Evolutionary conservation across 2,797 vertebrate genomes (phyloP), one percentile per base, ranked within the genome.

Genomic region (Poeciliopsis gracilis): DNA sequence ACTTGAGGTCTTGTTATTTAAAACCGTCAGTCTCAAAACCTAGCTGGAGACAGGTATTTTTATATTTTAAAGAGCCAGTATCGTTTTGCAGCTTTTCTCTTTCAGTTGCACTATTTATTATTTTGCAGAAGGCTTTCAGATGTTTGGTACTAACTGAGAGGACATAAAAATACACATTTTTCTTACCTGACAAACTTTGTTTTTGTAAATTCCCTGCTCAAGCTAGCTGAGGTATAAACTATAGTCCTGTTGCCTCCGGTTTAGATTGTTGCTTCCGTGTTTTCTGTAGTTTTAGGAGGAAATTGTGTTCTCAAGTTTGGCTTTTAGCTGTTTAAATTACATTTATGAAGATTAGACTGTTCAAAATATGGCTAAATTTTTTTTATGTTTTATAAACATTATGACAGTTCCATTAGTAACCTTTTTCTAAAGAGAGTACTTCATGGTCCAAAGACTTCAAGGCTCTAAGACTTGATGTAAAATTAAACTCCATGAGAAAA

Each of bases 1-100:
- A 77, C 71, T 73, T 38, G 0, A 47, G 30, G 41, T 51, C 28
- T 73, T 53, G 71, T 83, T 30, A 72, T 72, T 72, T 63, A 82
- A 33, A 61, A 30, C 57, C 33, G 57, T 30, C 57, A 16, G 33
- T 38, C 33, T 66, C 7, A 20, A 38, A 66, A 38, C 9, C 33
- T 36, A 38, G 33, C 18, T 66, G 61, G 9, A 38, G 30, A n/a
- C 33, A 11, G 18, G 4, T 66, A 38, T 13, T 38, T 38, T 66
- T 23, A 66, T 10, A 23, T 38, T 33, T 38, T 41, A 38, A 41
- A 61, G 63, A 16, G 9, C 6, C 8, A 38, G 10, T 23, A 41
- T 41, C 16, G 25, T 67, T 67, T 23, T 67, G 10, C 63, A 67
- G 36, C 63, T 67, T 67, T 23, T 38, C 20, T 38, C 10, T 66